Evolutionary conservation across 2,797 vertebrate genomes (phyloP), one percentile per base, ranked within the genome.

Genomic region (Botia almorhae): DNA sequence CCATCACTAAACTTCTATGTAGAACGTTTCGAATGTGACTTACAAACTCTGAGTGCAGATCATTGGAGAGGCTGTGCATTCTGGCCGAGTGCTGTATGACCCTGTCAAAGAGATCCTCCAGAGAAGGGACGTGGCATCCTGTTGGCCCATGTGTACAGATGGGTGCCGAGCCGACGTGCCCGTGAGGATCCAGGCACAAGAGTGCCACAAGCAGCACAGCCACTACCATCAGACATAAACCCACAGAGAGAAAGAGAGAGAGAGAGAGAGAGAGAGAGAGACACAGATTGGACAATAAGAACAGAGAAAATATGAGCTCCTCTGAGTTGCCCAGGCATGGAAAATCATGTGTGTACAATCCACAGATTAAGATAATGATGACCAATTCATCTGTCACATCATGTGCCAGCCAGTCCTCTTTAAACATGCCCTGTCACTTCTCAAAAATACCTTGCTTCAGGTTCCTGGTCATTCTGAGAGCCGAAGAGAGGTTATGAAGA

Each of bases 41-140:
- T 85, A 95, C 94, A 83, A 94, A 91, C 78, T 95, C 90, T 0
- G 91, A 82, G 85, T 92, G 92, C n/a, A 96, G 93, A 80, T 94
- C 92, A 0, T 90, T 92, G 70, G 95, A 94, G 71, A 95, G 89
- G 72, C 91, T 84, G 39, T 95, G 94, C 87, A 94, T 93, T 87
- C 93, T 90, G 56, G 91, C 90, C 0, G 93, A 95, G 88, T 95
- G 94, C 39, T 94, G 94, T 70, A 96, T 94, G 80, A 95, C 93
- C 70, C 94, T 90, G 74, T 95, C 93, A 50, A 96, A 95, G 81
- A 95, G 91, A 76, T 95, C 90, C 0, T 90, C 89, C 85, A 95
- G 88, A 0, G 92, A 89, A 7, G 92, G 85, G 19, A 89, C 60
- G 2, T 87, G 92, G 84, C 93, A 94, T 29, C 86, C 84, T 0